A percentile compares a stretch with the other conserved stretches of the same genome.
Conservation (phyloP, 2,888 invertebrate genomes). For the Ochropleura leucogaster region DNA sequence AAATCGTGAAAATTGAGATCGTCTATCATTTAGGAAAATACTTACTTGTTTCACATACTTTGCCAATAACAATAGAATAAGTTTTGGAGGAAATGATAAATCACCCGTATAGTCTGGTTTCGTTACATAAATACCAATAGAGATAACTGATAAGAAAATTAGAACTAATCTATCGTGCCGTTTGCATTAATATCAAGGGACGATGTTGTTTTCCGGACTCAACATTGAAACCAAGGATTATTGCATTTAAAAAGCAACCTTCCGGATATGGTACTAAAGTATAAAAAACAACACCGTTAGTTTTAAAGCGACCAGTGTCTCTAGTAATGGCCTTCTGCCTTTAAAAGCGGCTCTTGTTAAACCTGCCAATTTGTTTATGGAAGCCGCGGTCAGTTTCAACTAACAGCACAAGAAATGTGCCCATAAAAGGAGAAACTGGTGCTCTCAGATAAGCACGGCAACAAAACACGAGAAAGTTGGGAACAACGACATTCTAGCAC, state of each 20-base stretch:
- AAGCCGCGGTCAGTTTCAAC: conserved; percentile 52
- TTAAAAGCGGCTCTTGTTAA: conserved; percentile 45
- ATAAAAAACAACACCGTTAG: conserved; percentile 29
- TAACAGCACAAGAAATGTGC: conserved; percentile 48
- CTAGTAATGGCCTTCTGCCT: conserved; percentile 48
- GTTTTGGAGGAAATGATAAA: conserved; percentile 46
- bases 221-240: not conserved
- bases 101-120: conserved; percentile 45
- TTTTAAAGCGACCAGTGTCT: conserved; percentile 27
- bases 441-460: conserved; percentile 44
- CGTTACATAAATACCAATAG: conserved; percentile 47
- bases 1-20: not conserved
- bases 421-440: conserved; percentile 56
- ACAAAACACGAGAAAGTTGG: conserved; percentile 61
- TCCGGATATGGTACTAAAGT: conserved; percentile 6
- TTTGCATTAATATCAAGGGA: conserved; percentile 6
- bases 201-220: not conserved
- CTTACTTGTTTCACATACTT: not conserved
- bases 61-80: conserved; percentile 24
- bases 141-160: conserved; percentile 53
- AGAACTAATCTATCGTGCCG: conserved; percentile 19
- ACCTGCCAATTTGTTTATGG: conserved; percentile 61
- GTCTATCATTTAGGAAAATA: not conserved
- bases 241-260: conserved; percentile 3
- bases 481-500: conserved; percentile 56